Base-by-base conservation (phyloP, 92 coral and sea anemone species). In the Pocillopora grandis region DNA sequence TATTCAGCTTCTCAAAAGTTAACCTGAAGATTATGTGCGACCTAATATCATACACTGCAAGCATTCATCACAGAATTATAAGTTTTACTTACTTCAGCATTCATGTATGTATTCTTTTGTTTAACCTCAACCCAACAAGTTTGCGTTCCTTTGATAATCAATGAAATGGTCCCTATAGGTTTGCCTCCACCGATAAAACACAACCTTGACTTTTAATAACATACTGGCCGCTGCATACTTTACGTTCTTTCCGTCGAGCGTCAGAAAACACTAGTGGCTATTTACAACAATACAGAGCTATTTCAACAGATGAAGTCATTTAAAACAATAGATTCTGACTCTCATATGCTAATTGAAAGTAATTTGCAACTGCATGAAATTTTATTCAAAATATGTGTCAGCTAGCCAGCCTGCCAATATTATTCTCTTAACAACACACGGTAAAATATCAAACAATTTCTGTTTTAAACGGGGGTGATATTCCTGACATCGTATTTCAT, bases 41-140 rank as follows among this genome's bases (percentile, higher is more conserved):
- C 58, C 76, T 76, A 65, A 77, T 63, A 23, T 12, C 1, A 58
- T 35, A 19, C 2, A 21, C 31, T 27, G 31, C 1, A 27, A 0
- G 31, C 15, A 17, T 18, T 21, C 9, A 62, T 1, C 37, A 58
- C 58, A 59, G 3, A 10, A 36, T 3, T 33, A n/a, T 0, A 8
- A 18, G 56, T 55, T 21, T 66, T 35, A 81, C 85, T 81, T 81
- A 81, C 85, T 70, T 60, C 70, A 33, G 49, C 70, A 81, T 69
- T 81, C 85, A 81, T 81, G 20, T 36, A 81, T 57, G 85, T 58
- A 33, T 81, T 14, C 59, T 81, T 31, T 71, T 81, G 60, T 61
- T 70, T 71, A 5, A 64, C 15, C 62, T 0, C 57, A 69, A 69
- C 58, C 35, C 27, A 69, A 33, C 18, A 62, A 80, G 35, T 59